Evolutionary conservation across 2,888 invertebrate genomes (phyloP).

Genomic region (Apotomis capreana): DNA sequence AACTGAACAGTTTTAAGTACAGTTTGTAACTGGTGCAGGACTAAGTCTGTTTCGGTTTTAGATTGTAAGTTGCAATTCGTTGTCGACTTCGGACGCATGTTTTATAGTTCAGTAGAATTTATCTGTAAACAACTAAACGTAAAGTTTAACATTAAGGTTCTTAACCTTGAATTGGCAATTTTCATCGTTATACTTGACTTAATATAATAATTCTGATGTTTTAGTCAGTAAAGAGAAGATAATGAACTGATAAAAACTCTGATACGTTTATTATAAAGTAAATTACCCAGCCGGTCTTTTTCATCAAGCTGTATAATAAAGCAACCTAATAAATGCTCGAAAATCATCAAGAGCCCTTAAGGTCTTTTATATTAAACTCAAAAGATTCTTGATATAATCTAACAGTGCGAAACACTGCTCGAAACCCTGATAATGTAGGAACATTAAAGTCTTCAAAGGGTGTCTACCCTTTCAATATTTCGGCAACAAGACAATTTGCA

Average conservation of each 20-base stretch:
- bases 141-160: too few relatives aligned
- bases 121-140: background rate
- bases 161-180: too few relatives aligned
- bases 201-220: too few relatives aligned
- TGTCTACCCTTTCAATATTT: slow-evolving; percentile 39
- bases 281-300: background rate
- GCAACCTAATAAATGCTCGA: slow-evolving; percentile 21
- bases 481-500: slow-evolving; percentile 38
- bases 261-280: background rate
- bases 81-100: slow-evolving; percentile 25
- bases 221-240: too few relatives aligned
- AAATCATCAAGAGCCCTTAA: slow-evolving; percentile 11
- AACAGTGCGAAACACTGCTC: slow-evolving; percentile 5
- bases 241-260: background rate
- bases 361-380: slow-evolving; percentile 14
- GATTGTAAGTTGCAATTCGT: slow-evolving; percentile 53
- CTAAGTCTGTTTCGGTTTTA: slow-evolving; percentile 54
- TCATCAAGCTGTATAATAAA: slow-evolving; percentile 14
- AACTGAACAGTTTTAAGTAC: slow-evolving; percentile 67
- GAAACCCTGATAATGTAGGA: slow-evolving; percentile 25
- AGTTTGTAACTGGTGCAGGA: slow-evolving; percentile 59
- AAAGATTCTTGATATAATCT: slow-evolving; percentile 27
- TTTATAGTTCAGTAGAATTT: background rate
- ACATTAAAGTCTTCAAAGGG: slow-evolving; percentile 28
- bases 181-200: too few relatives aligned